These are phyloP conservation scores for Icerya purchasi DNA, from an alignment of 2,888 invertebrate species.

Conservation along the genomic window DNA sequence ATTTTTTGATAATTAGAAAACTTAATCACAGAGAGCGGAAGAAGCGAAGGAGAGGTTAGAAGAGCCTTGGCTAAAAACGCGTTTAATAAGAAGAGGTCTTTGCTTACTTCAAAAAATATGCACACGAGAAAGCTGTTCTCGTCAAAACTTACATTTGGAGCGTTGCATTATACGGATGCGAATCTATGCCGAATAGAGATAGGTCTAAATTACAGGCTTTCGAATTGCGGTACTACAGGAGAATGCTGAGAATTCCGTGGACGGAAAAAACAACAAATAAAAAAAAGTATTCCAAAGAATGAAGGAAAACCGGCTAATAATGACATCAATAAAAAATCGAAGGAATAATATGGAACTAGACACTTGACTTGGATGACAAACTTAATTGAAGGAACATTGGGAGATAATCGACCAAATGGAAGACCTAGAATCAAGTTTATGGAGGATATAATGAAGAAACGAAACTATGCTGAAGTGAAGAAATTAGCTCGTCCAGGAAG, in stretches of 20 bases:
- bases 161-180: not conserved
- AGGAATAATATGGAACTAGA: not conserved
- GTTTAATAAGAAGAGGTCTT: not conserved
- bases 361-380: not conserved
- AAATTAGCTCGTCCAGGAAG: not conserved
- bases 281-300: not conserved
- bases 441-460: not conserved
- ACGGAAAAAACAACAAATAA: not conserved
- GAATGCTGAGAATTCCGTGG: not conserved
- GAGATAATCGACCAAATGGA: not conserved
- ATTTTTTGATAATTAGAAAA: not conserved
- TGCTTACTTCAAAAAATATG: not conserved
- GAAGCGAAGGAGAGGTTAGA: not conserved
- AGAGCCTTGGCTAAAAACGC: not conserved
- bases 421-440: too few relatives aligned
- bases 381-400: not conserved
- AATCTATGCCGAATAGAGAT: not conserved
- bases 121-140: not conserved
- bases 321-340: not conserved
- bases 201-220: not conserved
- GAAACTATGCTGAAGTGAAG: not conserved
- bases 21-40: not conserved
- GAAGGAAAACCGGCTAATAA: not conserved
- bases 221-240: not conserved
- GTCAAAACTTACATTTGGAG: not conserved